Percentiles rank a stretch among this genome's conserved stretches.
Conservation (phyloP, 2,113 vertebrate genomes). For the Tupaia chinensis region DNA sequence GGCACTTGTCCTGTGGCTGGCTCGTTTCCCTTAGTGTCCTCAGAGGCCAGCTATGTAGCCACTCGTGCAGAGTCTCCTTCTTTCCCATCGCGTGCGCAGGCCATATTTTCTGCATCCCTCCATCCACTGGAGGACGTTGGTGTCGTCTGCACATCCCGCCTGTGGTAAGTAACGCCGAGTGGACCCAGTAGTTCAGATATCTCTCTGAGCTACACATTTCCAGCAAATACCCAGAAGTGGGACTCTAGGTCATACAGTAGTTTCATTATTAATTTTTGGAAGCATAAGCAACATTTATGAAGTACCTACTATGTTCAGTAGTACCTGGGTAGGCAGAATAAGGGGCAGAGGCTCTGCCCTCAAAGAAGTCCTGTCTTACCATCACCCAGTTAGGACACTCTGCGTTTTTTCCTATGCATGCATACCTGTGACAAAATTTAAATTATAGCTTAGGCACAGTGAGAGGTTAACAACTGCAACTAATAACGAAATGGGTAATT, state of each 20-base stretch:
- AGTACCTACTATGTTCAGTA: background rate
- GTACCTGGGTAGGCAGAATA: background rate
- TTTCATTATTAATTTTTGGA: background rate
- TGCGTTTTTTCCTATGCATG: too few relatives aligned
- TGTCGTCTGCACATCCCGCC: background rate
- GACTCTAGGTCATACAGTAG: background rate
- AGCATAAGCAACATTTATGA: background rate
- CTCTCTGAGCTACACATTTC: background rate
- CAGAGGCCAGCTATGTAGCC: background rate
- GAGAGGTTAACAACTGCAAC: too few relatives aligned
- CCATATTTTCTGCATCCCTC: background rate
- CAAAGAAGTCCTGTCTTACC: background rate
- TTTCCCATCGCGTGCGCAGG: background rate
- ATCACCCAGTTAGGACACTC: background rate
- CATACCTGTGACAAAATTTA: too few relatives aligned
- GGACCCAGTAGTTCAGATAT: background rate
- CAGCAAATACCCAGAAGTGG: background rate
- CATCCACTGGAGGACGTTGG: background rate
- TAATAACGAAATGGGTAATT: too few relatives aligned
- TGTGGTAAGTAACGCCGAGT: background rate
- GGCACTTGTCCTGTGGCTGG: background rate
- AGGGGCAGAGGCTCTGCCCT: background rate
- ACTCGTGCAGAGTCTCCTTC: background rate
- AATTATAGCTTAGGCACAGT: too few relatives aligned
- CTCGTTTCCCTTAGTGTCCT: background rate